Base-by-base conservation (phyloP, 2,797 vertebrate species). In the Sebastes kiyomatsui region DNA sequence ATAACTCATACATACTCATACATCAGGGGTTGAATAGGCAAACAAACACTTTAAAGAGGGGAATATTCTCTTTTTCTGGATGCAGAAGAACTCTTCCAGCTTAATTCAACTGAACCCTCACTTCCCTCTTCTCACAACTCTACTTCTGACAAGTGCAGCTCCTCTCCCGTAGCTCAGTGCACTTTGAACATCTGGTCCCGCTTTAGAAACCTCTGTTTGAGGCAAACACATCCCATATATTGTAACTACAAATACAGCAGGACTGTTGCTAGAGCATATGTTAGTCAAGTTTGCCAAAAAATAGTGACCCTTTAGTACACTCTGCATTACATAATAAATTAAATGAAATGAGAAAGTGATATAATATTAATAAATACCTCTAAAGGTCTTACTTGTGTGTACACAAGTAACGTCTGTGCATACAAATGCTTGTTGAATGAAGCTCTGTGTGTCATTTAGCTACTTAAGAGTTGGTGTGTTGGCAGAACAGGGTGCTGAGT, bases 401-500 rank as follows among this genome's bases (percentile, higher is more conserved):
- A 46, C 64, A 23, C 72, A 62, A 60, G 27, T 62, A 52, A 60
- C 1, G n/a, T 27, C 67, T 66, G 38, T 72, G 74, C 74, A 58
- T 62, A 65, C 42, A 72, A 67, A 72, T 78, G 38, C 28, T 38
- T 28, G 13, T 25, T 80, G 72, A 87, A 68, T 82, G 72, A 77
- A 77, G 76, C 73, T 30, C 61, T 67, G 79, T 68, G 76, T 82
- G 76, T 74, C 61, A 20, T 72, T 72, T 10, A 69, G 76, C 52
- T 74, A 25, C 77, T 69, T 79, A 2, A 70, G 56, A 27, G 67
- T 74, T 27, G 83, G 81, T 81, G 55, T 77, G 72, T 75, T 88
- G 86, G 87, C 92, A 88, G 87, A n/a, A 72, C 65, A 54, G 33
- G 70, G 38, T 72, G 83, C 87, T 55, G 65, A 79, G 81, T 73